Evolutionary conservation across 1,140 invertebrate genomes (phyloP).

Genomic region (Drosophila gunungcola): DNA sequence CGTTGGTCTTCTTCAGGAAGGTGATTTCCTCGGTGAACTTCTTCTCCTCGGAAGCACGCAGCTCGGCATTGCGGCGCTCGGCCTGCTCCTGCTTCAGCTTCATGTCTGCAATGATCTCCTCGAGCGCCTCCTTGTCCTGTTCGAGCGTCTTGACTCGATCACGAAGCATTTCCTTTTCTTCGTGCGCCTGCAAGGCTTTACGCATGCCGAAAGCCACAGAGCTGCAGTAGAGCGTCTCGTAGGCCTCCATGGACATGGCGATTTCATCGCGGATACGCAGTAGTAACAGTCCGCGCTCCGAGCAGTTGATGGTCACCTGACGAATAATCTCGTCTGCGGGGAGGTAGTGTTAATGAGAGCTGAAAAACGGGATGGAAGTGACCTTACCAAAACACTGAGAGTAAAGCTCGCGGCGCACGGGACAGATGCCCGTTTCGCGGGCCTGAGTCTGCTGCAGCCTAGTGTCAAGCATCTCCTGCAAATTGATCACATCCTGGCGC

Average conservation of each 20-base stretch:
- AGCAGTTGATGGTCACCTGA: slow-evolving; percentile 98
- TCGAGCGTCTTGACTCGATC: slow-evolving; percentile 87
- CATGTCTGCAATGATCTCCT: slow-evolving; percentile 92
- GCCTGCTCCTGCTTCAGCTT: slow-evolving; percentile 93
- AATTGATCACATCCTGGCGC: slow-evolving; percentile 96
- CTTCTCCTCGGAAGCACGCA: slow-evolving; percentile 94
- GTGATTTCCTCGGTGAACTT: slow-evolving; percentile 96
- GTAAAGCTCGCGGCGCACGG: slow-evolving; percentile 96
- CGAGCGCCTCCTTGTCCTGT: slow-evolving; percentile 90
- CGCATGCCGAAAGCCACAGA: slow-evolving; percentile 99
- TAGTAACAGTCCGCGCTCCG: slow-evolving; percentile 96
- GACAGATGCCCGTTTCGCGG: slow-evolving; percentile 98
- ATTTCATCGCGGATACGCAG: slow-evolving; percentile 97
- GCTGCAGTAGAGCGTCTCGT: slow-evolving; percentile 97
- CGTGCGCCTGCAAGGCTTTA: slow-evolving; percentile 95
- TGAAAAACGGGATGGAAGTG: neutral
- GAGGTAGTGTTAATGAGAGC: neutral
- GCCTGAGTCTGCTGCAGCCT: slow-evolving; percentile 96
- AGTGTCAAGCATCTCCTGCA: slow-evolving; percentile 97
- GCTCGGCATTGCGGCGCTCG: slow-evolving; percentile 93
- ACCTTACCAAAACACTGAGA: slow-evolving; percentile 97
- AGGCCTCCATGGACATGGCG: slow-evolving; percentile 97
- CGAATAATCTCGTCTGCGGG: slow-evolving; percentile 94
- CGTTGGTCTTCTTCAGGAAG: slow-evolving; percentile 96
- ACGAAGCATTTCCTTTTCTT: slow-evolving; percentile 87